Base-by-base conservation (phyloP, 2,888 invertebrate species). In the Nomada lathburiana region DNA sequence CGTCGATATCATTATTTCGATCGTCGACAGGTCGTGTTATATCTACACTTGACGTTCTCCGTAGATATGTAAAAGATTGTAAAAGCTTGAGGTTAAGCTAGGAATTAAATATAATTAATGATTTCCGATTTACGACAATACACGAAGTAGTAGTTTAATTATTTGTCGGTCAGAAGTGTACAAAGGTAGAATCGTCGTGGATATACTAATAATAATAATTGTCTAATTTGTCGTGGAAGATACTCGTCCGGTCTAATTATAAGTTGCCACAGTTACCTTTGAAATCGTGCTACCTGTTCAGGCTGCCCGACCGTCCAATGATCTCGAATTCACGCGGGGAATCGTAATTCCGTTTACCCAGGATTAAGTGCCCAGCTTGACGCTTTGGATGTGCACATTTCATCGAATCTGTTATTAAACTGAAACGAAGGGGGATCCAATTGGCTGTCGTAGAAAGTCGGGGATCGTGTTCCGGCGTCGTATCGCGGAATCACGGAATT, bases 291-390 rank as follows among this genome's bases (percentile, higher is more conserved):
- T 36, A 59, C 23, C 2, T n/a, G n/a, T 47, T 55, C 42, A 64
- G 13, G 23, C 10, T 16, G 76, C 53, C 29, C 60, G 79, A 76
- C 76, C 7, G n/a, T 59, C 69, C 79, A 59, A 29, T 20, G 76
- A 63, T 42, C 20, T 0, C n/a, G 4, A 5, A 18, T 57, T 57
- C 63, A n/a, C 68, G 55, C 60, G 23, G 4, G 16, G 52, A 60
- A 42, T 53, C 62, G 42, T 68, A 77, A 70, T 67, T 72, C 42
- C 67, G 67, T 78, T 80, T 67, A 67, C 71, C 78, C 71, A 78
- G 52, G n/a, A 52, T 78, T 47, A 29, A 76, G 65, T 13, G 53
- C 36, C 36, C 36, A 26, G 62, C 60, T 63, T 50, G 44, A 26
- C 72, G 63, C 64, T 68, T 44, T 67, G 42, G 62, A 20, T 78